Conservation (phyloP, 2,113 vertebrate species). For the Serilophus lunatus region DNA sequence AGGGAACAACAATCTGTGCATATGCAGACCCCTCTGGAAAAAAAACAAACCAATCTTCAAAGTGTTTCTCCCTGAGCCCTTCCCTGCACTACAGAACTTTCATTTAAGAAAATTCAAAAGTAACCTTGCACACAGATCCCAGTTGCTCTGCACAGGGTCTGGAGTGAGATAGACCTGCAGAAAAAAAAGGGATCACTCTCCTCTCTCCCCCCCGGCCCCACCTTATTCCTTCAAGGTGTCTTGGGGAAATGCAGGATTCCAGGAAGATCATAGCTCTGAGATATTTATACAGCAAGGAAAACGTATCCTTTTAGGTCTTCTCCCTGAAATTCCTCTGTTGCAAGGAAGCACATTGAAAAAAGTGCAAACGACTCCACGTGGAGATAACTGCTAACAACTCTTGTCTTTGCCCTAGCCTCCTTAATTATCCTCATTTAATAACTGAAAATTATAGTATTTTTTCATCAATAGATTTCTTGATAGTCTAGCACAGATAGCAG, state of each 20-base stretch:
- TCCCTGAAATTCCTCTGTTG: neutral
- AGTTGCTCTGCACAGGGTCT: neutral
- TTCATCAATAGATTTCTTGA: conserved; percentile 1
- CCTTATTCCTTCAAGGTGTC: no score
- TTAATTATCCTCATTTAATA: conserved; percentile 12
- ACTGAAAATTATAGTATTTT: neutral
- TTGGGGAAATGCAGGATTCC: neutral
- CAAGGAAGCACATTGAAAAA: neutral
- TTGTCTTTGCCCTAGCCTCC: neutral
- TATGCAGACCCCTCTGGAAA: neutral
- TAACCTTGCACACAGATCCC: neutral
- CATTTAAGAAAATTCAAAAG: neutral
- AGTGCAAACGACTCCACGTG: neutral
- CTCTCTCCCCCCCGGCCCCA: no score
- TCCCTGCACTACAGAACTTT: neutral
- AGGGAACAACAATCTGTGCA: neutral
- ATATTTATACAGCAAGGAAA: neutral
- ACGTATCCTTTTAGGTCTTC: neutral
- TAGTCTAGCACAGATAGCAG: neutral
- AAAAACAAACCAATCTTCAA: neutral
- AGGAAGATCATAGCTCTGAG: neutral
- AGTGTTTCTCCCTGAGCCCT: neutral
- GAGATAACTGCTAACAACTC: neutral
- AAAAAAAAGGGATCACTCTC: no score
- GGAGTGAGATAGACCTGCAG: neutral